Evolutionary conservation across 2,888 invertebrate species (phyloP).

Genomic region (Pyrrhosoma nymphula): DNA sequence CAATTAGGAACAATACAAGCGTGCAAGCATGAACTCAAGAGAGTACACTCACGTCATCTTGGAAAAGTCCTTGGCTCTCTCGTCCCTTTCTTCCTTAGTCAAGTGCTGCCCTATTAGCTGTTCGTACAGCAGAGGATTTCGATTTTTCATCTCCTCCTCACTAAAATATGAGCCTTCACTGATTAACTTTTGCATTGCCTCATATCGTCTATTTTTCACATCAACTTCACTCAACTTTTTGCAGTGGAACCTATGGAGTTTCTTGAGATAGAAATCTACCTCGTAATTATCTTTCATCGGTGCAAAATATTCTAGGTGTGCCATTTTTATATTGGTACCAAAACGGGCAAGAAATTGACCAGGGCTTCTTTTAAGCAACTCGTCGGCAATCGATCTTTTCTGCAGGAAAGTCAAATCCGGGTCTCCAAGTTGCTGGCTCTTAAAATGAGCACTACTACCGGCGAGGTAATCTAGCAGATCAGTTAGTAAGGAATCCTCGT

Average conservation of each 20-base stretch:
- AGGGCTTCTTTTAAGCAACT: constrained; percentile 84
- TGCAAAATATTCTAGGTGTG: constrained; percentile 87
- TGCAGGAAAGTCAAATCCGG: constrained; percentile 85
- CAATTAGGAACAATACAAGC: neutral
- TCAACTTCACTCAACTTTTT: constrained; percentile 78
- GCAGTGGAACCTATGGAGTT: constrained; percentile 82
- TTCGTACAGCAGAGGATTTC: constrained; percentile 94
- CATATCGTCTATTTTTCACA: constrained; percentile 89
- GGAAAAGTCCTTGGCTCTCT: constrained; percentile 79
- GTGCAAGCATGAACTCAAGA: neutral
- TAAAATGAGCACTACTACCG: constrained; percentile 84
- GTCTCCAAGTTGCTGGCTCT: constrained; percentile 90
- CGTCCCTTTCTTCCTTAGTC: constrained; percentile 86
- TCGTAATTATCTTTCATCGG: constrained; percentile 79
- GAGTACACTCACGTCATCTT: constrained; percentile 71
- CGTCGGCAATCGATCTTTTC: constrained; percentile 85
- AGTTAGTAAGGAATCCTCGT: constrained; percentile 73
- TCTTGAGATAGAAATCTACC: constrained; percentile 83
- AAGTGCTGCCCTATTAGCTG: constrained; percentile 93
- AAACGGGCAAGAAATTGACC: constrained; percentile 88
- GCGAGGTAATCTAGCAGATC: constrained; percentile 84
- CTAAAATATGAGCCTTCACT: constrained; percentile 89
- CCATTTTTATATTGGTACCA: constrained; percentile 84
- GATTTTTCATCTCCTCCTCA: constrained; percentile 95
- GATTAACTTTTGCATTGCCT: constrained; percentile 88